Percentiles rank a stretch among this genome's conserved stretches.
Evolutionary conservation across 1,140 invertebrate genomes (phyloP).

Genomic region (Trichonephila inaurata): DNA sequence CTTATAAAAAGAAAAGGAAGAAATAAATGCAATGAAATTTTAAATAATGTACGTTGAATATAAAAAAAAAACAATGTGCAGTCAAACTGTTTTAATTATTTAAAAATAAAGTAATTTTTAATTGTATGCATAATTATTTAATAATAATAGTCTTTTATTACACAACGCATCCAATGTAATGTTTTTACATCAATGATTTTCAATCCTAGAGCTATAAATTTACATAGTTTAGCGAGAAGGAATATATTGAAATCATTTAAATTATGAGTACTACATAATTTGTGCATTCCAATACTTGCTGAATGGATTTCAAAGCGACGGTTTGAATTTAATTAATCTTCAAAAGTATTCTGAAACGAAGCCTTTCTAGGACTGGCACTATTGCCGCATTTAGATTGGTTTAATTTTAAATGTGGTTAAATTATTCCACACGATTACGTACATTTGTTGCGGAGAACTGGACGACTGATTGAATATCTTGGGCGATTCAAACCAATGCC

Average conservation of each 20-base stretch:
- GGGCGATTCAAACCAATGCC: no score
- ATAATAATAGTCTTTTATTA: no score
- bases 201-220: background rate
- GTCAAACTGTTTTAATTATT: no score
- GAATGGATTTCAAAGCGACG: background rate
- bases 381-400: no score
- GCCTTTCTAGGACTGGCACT: background rate
- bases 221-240: background rate
- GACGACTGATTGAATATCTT: background rate
- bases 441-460: background rate
- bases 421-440: background rate
- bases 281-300: background rate
- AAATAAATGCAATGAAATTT: no score
- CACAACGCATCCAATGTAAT: no score
- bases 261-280: background rate
- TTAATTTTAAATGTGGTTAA: no score
- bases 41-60: no score
- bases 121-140: no score
- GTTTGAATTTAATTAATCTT: constrained; percentile 19
- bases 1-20: no score
- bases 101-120: no score
- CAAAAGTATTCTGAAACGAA: background rate
- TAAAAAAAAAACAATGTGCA: no score
- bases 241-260: background rate
- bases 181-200: background rate